phyloP scores from a whole-genome alignment of 2,113 vertebrate species.

The Tragulus kanchil region DNA sequence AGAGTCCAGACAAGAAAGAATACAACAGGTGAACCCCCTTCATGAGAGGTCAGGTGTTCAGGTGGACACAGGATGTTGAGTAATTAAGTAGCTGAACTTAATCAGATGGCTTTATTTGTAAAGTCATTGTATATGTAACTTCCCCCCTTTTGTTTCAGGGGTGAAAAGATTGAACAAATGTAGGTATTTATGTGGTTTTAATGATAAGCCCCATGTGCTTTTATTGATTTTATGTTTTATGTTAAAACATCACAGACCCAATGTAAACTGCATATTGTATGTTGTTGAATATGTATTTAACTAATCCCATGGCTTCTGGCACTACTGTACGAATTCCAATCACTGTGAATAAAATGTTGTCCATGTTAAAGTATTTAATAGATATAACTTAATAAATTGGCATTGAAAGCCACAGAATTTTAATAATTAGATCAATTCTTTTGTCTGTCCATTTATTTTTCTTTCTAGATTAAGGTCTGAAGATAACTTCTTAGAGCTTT shows the following conservation, averaged over 20 bases:
- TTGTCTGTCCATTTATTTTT: slow-evolving; percentile 1
- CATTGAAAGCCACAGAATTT: slow-evolving; percentile 31
- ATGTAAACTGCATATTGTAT: slow-evolving; percentile 81
- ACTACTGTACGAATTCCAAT: slow-evolving; percentile 47
- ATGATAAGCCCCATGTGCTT: slow-evolving; percentile 70
- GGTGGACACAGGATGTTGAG: background rate
- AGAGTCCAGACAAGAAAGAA: background rate
- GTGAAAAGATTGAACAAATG: slow-evolving; percentile 20
- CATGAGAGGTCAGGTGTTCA: too few relatives aligned
- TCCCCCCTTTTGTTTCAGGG: slow-evolving; percentile 68
- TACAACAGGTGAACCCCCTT: background rate
- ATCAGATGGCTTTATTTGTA: slow-evolving; percentile 70
- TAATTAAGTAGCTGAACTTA: background rate
- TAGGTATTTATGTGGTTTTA: slow-evolving; percentile 53
- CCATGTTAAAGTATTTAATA: slow-evolving; percentile 70
- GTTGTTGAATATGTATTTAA: slow-evolving; percentile 60
- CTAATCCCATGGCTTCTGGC: background rate
- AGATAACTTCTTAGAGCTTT: background rate
- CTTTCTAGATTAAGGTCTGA: slow-evolving; percentile 22
- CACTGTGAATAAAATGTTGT: slow-evolving; percentile 61
- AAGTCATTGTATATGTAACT: slow-evolving; percentile 60
- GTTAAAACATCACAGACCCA: slow-evolving; percentile 81
- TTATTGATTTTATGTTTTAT: slow-evolving; percentile 83
- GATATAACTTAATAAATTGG: slow-evolving; percentile 75
- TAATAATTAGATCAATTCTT: background rate